These are phyloP conservation scores for Acyrthosiphon pisum DNA, from an alignment of 1,140 invertebrate species.

Conservation along the genomic window DNA sequence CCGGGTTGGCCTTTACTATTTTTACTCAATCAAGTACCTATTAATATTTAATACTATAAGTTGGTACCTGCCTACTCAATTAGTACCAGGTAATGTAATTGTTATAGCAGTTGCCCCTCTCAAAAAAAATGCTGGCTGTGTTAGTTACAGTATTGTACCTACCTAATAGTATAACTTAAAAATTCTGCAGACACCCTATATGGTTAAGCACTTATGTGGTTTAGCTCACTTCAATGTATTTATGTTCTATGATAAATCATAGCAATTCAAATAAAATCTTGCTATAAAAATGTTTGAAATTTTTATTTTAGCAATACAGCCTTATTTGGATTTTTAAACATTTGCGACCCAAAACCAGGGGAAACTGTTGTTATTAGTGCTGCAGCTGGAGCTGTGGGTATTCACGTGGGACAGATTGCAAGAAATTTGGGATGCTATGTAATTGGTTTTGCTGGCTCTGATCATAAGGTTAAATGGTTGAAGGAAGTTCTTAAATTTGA, in stretches of 20 bases:
- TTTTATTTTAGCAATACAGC: slow-evolving; percentile 71
- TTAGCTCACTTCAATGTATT: not conserved
- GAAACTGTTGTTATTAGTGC: slow-evolving; percentile 74
- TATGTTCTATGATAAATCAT: not conserved
- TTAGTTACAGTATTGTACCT: too few species aligned
- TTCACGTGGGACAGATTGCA: slow-evolving; percentile 76
- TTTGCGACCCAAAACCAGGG: slow-evolving; percentile 73
- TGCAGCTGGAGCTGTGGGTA: slow-evolving; percentile 74
- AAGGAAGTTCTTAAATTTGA: slow-evolving; percentile 73
- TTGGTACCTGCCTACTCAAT: too few species aligned
- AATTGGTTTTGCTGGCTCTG: slow-evolving; percentile 75
- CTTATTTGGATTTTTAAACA: slow-evolving; percentile 75
- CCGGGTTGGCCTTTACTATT: too few species aligned
- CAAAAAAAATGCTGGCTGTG: too few species aligned
- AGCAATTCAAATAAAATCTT: not conserved
- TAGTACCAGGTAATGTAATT: too few species aligned
- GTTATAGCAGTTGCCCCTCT: too few species aligned
- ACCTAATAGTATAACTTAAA: not conserved
- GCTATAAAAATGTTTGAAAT: not conserved
- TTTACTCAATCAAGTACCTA: too few species aligned
- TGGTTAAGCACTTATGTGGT: too few species aligned
- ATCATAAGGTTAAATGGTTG: slow-evolving; percentile 75
- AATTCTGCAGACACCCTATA: not conserved
- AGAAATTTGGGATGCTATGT: slow-evolving; percentile 75
- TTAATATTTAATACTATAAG: too few species aligned